Conservation (phyloP, 2,113 vertebrate species). For the Poecile atricapillus region DNA sequence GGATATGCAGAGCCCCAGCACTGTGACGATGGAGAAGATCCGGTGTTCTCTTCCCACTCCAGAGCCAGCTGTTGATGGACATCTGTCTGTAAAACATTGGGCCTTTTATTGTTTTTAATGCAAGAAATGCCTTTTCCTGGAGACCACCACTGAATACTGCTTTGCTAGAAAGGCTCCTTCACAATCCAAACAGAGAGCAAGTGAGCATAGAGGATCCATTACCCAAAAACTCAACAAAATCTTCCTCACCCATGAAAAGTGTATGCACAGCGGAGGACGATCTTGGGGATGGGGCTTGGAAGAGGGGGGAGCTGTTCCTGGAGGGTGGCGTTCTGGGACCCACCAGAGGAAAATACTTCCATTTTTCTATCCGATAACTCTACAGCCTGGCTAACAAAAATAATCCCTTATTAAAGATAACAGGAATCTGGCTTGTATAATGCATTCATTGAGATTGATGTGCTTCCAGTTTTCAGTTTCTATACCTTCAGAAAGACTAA, state of each 20-base stretch:
- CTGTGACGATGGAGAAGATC: slow-evolving; percentile 64
- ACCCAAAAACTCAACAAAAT: slow-evolving; percentile 62
- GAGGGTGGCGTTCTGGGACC: background rate
- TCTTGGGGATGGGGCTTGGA: slow-evolving; percentile 1
- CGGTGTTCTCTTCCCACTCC: slow-evolving; percentile 52
- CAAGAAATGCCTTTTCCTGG: slow-evolving; percentile 59
- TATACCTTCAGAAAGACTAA: background rate
- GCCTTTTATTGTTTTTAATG: slow-evolving; percentile 61
- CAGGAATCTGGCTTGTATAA: slow-evolving; percentile 9
- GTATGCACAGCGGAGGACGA: background rate
- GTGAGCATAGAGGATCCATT: slow-evolving; percentile 66
- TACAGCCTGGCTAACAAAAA: slow-evolving; percentile 39
- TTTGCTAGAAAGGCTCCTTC: slow-evolving; percentile 45
- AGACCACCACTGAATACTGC: slow-evolving; percentile 57
- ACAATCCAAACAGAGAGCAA: slow-evolving; percentile 64
- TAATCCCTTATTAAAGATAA: slow-evolving; percentile 45
- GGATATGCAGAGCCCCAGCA: slow-evolving; percentile 12
- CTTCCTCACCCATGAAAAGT: slow-evolving; percentile 52
- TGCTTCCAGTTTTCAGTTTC: background rate
- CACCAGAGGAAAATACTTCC: slow-evolving; percentile 26
- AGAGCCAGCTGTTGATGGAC: slow-evolving; percentile 58
- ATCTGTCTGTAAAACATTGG: slow-evolving; percentile 64
- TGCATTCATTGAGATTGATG: background rate
- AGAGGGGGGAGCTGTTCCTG: slow-evolving; percentile 14
- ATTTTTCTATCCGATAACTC: slow-evolving; percentile 21